Evolutionary conservation across 1,140 invertebrate species (phyloP).

Genomic region (Ceratina calcarata): DNA sequence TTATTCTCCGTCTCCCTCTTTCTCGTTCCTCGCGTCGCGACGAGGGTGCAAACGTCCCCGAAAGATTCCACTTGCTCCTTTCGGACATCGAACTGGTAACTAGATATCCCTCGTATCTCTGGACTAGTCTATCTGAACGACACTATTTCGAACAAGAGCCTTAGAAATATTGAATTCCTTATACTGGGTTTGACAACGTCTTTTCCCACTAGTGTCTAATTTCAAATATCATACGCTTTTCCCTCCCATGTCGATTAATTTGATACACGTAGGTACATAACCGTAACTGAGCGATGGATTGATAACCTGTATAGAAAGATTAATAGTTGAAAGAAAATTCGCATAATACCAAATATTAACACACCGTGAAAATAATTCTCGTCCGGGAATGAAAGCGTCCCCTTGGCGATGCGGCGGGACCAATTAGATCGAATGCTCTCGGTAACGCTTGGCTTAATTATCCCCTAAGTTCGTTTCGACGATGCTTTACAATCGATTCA

Average conservation of each 20-base stretch:
- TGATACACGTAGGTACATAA: no score
- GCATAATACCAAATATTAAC: neutral
- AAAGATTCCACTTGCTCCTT: slow-evolving; percentile 53
- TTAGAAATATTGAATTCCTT: neutral
- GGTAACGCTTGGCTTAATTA: slow-evolving; percentile 26
- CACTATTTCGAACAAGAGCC: neutral
- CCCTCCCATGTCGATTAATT: no score
- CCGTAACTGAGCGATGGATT: no score
- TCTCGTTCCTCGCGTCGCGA: neutral
- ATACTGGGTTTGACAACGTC: no score
- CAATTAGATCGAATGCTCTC: slow-evolving; percentile 37
- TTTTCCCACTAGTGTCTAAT: no score
- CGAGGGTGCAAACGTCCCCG: slow-evolving; percentile 62
- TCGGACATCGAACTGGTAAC: slow-evolving; percentile 25
- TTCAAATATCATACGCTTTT: no score
- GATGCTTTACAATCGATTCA: slow-evolving; percentile 51
- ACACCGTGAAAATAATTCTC: neutral
- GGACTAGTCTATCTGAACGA: neutral
- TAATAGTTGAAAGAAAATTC: no score
- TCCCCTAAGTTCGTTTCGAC: slow-evolving; percentile 21
- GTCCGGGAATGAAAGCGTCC: slow-evolving; percentile 12
- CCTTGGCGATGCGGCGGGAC: neutral
- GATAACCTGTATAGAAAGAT: no score
- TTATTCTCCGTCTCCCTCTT: neutral
- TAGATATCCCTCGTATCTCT: slow-evolving; percentile 9